Percentiles rank a stretch among this genome's conserved stretches.
phyloP scores from a whole-genome alignment of 2,797 vertebrate species.

The Sebastes taczanowskii region DNA sequence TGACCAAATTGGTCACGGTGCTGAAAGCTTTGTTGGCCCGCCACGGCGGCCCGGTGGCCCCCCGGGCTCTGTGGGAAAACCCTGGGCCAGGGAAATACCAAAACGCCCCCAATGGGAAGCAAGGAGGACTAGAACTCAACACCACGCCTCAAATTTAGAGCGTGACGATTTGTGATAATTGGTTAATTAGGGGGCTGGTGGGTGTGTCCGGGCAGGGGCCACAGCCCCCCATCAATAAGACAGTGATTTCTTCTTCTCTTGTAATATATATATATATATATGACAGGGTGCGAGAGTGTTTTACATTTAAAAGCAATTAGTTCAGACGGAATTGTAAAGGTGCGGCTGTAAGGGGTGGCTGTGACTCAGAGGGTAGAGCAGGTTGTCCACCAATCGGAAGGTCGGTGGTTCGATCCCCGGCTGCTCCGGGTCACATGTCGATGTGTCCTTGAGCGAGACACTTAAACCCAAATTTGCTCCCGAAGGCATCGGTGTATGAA shows the following conservation, averaged over 20 bases:
- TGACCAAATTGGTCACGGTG: constrained; percentile 91
- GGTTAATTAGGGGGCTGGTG: constrained; percentile 88
- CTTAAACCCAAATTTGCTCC: too few relatives aligned
- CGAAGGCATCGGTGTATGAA: too few relatives aligned
- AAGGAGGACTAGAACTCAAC: constrained; percentile 58
- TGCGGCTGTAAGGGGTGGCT: too few relatives aligned
- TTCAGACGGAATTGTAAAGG: neutral
- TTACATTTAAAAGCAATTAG: constrained; percentile 60
- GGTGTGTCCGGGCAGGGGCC: constrained; percentile 81
- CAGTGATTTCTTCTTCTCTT: constrained; percentile 87
- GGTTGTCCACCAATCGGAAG: too few relatives aligned
- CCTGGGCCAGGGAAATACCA: constrained; percentile 79
- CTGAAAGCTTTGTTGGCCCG: constrained; percentile 88
- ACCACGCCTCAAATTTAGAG: constrained; percentile 86
- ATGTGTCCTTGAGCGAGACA: too few relatives aligned
- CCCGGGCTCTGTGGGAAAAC: constrained; percentile 90
- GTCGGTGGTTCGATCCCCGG: too few relatives aligned
- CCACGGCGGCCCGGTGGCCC: constrained; percentile 79
- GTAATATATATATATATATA: constrained; percentile 27
- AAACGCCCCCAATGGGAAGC: constrained; percentile 81
- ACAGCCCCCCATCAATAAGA: constrained; percentile 87
- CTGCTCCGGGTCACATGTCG: too few relatives aligned
- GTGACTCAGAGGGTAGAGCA: too few relatives aligned
- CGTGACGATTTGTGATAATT: constrained; percentile 95
- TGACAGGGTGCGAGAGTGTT: constrained; percentile 31